Evolutionary conservation across 2,888 invertebrate species (phyloP), one percentile per base, ranked within the genome.

Genomic region (Rhamnusium bicolor): DNA sequence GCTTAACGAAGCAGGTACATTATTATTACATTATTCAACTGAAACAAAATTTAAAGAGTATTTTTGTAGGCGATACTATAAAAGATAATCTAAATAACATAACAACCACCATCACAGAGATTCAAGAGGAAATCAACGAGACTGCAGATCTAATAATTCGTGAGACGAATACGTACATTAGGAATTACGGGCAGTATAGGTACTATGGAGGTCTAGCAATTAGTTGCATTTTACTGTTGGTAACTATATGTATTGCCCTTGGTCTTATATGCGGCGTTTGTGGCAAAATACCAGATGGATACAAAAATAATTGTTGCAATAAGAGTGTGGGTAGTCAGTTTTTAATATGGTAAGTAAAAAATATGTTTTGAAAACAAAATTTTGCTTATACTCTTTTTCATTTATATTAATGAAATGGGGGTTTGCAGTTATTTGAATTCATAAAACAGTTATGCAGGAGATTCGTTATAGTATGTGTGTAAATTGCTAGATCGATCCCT

Each of bases 201-300:
- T 89, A 89, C 49, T 91, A 91, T 86, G 88, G 94, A 78, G 94
- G 94, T 21, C 89, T 95, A 56, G 93, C 90, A 10, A 90, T 95
- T 66, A 92, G 93, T 82, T 90, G 92, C 68, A 89, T 93, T 72
- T 88, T 96, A 72, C 88, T 95, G 61, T 86, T 94, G 77, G 91
- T 95, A 29, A 90, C 94, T 29, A 84, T 92, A 67, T 92, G 94
- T 82, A 89, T 96, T 84, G 92, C 93, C 65, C 90, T 95, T 85
- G 97, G 97, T 0, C 89, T 98, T 69, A 89, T 96, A 83, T 97
- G 96, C 87, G 98, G 98, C 71, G 94, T 96, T 84, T 97, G 96
- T 88, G 97, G 97, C 60, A 95, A 95, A 88, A 91, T 96, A 78
- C 96, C 96, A 0, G 94, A 94, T 85, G 94, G 92, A 67, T 95